phyloP scores from a whole-genome alignment of 2,888 invertebrate genomes.

The Cepaea hortensis region DNA sequence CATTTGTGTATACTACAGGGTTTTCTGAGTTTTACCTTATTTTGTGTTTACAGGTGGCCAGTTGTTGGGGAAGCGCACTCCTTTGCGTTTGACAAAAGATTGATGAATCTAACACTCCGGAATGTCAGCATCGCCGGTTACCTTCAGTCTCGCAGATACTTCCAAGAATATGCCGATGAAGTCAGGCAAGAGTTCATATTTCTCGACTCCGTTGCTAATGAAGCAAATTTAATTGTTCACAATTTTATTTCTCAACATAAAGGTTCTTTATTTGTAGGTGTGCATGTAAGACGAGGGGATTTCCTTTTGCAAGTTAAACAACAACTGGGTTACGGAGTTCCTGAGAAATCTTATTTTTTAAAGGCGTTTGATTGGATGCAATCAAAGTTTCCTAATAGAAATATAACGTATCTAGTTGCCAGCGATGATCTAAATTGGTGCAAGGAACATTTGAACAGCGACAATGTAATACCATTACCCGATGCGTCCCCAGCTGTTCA shows the following conservation, averaged over 20 bases:
- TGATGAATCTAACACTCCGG: background rate
- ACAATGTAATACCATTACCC: background rate
- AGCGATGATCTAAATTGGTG: background rate
- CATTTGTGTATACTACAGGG: too few relatives aligned
- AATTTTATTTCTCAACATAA: background rate
- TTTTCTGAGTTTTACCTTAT: too few relatives aligned
- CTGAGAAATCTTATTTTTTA: too few relatives aligned
- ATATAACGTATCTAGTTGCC: background rate
- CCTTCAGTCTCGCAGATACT: too few relatives aligned
- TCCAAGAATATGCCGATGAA: too few relatives aligned
- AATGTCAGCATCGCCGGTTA: background rate
- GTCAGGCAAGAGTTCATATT: too few relatives aligned
- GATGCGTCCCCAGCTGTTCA: too few relatives aligned
- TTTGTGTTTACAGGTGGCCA: too few relatives aligned
- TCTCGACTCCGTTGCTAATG: too few relatives aligned
- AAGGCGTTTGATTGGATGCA: too few relatives aligned
- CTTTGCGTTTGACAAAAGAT: background rate
- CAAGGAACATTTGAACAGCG: background rate
- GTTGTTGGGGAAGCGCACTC: too few relatives aligned
- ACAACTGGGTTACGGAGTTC: too few relatives aligned
- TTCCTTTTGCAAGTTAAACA: background rate
- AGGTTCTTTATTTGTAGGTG: background rate
- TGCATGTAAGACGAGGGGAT: slow-evolving; percentile 27
- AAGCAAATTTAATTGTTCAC: background rate
- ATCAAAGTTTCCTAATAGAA: background rate